Evolutionary conservation across 2,113 vertebrate species (phyloP), one percentile per base, ranked within the genome.

Genomic region (Catharus minimus): DNA sequence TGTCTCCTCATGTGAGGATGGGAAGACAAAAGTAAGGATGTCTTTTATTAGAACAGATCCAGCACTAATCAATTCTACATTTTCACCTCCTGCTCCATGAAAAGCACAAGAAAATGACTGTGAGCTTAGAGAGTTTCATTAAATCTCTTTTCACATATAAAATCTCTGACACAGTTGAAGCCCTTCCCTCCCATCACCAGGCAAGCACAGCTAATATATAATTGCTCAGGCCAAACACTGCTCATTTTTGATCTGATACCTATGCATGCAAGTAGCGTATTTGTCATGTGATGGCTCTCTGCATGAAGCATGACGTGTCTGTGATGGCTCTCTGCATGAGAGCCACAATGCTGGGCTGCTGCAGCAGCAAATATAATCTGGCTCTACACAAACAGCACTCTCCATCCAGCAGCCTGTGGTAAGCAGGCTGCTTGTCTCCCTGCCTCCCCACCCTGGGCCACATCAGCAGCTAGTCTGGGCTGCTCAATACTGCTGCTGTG

Each of bases 71-170:
- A 73, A 89, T 82, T 61, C 32, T 81, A 47, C 18, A 44, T 85
- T 86, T 86, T 90, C 52, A 79, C 55, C 83, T 76, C n/a, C 19
- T 53, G 61, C 52, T 90, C 56, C 23, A 41, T 2, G 0, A 78
- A 88, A 93, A 83, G 49, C 55, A 81, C 7, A 53, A 69, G 66
- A 72, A 95, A 93, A 76, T 46, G 3, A 74, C 33, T 49, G 47
- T 65, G 38, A 85, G 58, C 33, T 92, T 86, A 77, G 50, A 86
- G 58, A 61, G 23, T 26, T 87, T 89, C 60, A 78, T 82, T 87
- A 92, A 75, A 83, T 82, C 33, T 86, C 41, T 96, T 83, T 74
- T 73, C 71, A 80, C 22, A 68, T 74, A 80, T 13, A 85, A 92
- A 91, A 78, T 55, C 55, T 84, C 61, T 19, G 60, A 44, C 38